Evolutionary conservation across 2,888 invertebrate genomes (phyloP).

Genomic region (Cerastis rubricosa): DNA sequence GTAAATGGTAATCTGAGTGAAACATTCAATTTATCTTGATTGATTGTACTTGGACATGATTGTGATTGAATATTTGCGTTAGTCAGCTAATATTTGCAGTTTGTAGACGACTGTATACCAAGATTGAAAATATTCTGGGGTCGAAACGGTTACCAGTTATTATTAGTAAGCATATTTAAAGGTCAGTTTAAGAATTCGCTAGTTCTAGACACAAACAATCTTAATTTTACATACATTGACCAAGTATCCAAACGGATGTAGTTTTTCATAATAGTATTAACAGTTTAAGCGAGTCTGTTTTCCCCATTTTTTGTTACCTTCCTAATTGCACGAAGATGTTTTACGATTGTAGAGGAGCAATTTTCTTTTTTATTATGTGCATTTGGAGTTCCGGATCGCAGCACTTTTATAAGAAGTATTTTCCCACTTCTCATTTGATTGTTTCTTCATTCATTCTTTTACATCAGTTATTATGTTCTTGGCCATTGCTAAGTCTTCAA

Average conservation of each 20-base stretch:
- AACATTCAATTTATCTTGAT: background rate
- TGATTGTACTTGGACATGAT: background rate
- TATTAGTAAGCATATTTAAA: background rate
- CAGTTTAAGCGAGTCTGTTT: constrained; percentile 16
- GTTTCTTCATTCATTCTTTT: background rate
- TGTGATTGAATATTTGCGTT: background rate
- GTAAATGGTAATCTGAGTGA: background rate
- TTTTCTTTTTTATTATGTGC: constrained; percentile 3
- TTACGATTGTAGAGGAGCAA: background rate
- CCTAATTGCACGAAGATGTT: constrained; percentile 10
- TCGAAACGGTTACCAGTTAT: no score
- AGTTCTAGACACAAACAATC: background rate
- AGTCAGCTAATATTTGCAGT: background rate
- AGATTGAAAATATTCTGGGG: background rate
- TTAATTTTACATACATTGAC: constrained; percentile 3
- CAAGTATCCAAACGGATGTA: constrained; percentile 15
- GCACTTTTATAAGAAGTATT: background rate
- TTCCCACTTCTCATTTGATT: background rate
- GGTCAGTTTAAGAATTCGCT: constrained; percentile 7
- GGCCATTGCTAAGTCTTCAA: background rate
- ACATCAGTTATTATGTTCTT: background rate
- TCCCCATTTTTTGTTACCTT: constrained; percentile 36
- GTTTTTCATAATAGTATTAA: constrained; percentile 8
- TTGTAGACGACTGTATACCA: background rate
- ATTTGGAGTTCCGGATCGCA: background rate